Percentiles rank a stretch among this genome's conserved stretches.
Evolutionary conservation across 1,140 invertebrate genomes (phyloP).

Genomic region (Druon quercuslanigerum): DNA sequence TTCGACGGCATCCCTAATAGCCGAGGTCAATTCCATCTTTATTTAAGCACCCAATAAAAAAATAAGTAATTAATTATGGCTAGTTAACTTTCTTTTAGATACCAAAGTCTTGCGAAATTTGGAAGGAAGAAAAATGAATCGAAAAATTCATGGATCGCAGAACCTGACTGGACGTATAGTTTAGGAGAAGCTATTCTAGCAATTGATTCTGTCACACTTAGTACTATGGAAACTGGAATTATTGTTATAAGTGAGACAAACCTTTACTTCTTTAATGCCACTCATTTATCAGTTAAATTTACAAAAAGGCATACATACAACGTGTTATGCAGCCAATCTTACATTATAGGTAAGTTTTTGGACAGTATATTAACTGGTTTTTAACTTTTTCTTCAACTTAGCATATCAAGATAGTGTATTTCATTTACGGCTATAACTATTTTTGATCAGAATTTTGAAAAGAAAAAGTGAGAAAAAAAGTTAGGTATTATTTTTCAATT

Average conservation of each 20-base stretch:
- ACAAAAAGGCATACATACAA: slow-evolving; percentile 89
- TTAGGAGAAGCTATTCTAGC: slow-evolving; percentile 85
- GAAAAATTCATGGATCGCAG: slow-evolving; percentile 75
- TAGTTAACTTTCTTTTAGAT: slow-evolving; percentile 70
- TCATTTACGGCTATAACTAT: no score
- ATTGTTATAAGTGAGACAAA: slow-evolving; percentile 84
- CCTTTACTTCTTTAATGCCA: slow-evolving; percentile 86
- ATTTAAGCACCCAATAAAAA: no score
- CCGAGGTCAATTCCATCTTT: no score
- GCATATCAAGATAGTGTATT: no score
- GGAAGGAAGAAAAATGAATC: slow-evolving; percentile 72
- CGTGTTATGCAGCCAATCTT: slow-evolving; percentile 84
- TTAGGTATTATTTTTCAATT: no score
- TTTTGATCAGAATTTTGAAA: no score
- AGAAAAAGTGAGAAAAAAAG: no score
- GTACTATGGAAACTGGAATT: slow-evolving; percentile 78
- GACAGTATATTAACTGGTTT: no score
- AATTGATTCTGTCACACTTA: slow-evolving; percentile 78
- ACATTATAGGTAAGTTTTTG: slow-evolving; percentile 80
- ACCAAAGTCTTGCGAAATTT: slow-evolving; percentile 79
- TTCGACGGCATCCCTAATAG: no score
- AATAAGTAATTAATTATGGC: no score
- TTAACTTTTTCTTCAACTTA: no score
- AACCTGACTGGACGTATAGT: slow-evolving; percentile 86
- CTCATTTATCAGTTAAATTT: slow-evolving; percentile 81